phyloP scores from a whole-genome alignment of 2,113 vertebrate species.

The Megatriorchis doriae region DNA sequence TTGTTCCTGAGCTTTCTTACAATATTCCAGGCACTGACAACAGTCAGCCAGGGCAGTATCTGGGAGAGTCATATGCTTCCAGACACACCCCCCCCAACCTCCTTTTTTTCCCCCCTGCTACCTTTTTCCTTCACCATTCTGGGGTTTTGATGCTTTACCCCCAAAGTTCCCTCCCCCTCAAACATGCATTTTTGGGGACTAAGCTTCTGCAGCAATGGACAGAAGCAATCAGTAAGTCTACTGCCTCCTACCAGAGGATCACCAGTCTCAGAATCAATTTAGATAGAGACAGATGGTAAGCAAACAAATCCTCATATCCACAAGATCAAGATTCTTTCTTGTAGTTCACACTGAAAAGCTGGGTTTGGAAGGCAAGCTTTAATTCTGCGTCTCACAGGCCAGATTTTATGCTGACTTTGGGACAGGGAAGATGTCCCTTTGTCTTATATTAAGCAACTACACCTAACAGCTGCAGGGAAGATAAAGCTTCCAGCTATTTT shows the following conservation, averaged over 20 bases:
- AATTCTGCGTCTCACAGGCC: background rate
- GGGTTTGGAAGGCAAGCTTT: background rate
- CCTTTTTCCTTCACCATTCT: background rate
- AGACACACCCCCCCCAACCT: rapidly evolving
- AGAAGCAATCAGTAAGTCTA: background rate
- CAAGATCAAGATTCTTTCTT: background rate
- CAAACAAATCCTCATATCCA: background rate
- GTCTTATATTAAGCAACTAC: background rate
- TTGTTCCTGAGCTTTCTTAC: background rate
- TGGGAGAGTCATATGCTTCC: background rate
- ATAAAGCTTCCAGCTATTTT: background rate
- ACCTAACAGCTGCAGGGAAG: background rate
- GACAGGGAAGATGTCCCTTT: background rate
- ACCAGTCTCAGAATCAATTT: background rate
- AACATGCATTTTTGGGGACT: background rate
- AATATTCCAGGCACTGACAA: background rate
- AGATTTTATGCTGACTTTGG: background rate
- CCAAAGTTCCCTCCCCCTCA: background rate
- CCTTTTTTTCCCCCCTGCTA: background rate
- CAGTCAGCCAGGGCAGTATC: background rate
- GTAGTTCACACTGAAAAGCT: background rate
- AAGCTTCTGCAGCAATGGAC: background rate
- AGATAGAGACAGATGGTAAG: background rate
- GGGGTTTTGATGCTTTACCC: background rate
- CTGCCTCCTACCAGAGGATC: background rate